Conservation (phyloP, 2,113 vertebrate species). For the Lepisosteus oculatus region DNA sequence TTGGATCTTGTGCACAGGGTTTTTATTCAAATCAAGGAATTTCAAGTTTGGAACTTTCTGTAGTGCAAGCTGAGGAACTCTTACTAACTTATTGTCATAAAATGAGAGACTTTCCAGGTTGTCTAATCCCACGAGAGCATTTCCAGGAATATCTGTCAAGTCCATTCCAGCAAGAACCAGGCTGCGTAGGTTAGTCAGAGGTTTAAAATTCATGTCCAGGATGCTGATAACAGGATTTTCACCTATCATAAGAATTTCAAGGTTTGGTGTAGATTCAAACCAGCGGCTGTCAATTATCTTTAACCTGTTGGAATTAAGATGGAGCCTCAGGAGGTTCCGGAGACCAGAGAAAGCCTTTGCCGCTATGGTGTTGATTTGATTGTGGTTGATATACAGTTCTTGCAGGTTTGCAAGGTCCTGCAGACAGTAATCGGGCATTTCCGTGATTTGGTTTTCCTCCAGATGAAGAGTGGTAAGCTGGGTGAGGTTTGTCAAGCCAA, state of each 20-base stretch:
- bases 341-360: conserved; percentile 88
- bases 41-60: conserved; percentile 94
- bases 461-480: conserved; percentile 94
- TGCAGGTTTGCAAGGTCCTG: conserved; percentile 90
- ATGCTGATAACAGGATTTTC: conserved; percentile 95
- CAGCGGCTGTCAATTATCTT: conserved; percentile 88
- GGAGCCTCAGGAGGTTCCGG: conserved; percentile 84
- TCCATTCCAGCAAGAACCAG: conserved; percentile 96
- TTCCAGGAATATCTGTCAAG: conserved; percentile 89
- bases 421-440: conserved; percentile 91
- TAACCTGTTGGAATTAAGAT: conserved; percentile 93
- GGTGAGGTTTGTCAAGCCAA: conserved; percentile 87
- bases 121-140: conserved; percentile 92
- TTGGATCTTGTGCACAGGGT: conserved; percentile 89
- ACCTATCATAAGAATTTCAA: conserved; percentile 98
- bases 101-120: conserved; percentile 96
- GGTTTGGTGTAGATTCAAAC: conserved; percentile 92
- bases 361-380: conserved; percentile 91
- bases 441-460: conserved; percentile 91
- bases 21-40: conserved; percentile 97
- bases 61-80: conserved; percentile 87
- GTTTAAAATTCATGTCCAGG: conserved; percentile 90
- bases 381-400: conserved; percentile 97
- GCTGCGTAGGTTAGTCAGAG: conserved; percentile 85
- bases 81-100: conserved; percentile 89